Evolutionary conservation across 2,113 vertebrate species (phyloP), one percentile per base, ranked within the genome.

Genomic region (Planiliza haematocheilus): DNA sequence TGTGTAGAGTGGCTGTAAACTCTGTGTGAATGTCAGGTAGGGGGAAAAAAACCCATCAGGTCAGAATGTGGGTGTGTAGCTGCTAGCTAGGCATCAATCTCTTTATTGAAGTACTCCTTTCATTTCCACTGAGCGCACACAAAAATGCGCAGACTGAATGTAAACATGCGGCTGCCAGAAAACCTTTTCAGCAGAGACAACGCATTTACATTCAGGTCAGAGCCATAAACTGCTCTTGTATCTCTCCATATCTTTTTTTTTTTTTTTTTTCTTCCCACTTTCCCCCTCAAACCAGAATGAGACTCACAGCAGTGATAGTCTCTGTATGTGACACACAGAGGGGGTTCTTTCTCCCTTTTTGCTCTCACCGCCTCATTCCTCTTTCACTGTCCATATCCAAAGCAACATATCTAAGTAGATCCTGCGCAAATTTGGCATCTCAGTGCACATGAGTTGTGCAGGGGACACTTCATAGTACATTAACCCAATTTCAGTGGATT

Each of bases 381-480:
- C 61, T 78, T 21, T 65, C 70, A 24, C 43, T 64, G 43, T 57
- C 51, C 57, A 76, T 66, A 67, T 70, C 58, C 58, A 57, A 58
- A 85, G 70, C 79, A 81, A 57, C 45, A 37, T 84, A 62, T 66
- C 64, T 46, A 75, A 71, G 77, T 45, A 65, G 50, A 81, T 75
- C 34, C 39, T 43, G 42, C 14, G 39, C 63, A 74, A 52, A 69
- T 79, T 56, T 85, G 77, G 70, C 69, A 62, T 80, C 71, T 88
- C 82, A 63, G 48, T 70, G 68, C 82, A 79, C 77, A 74, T 68
- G 83, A 81, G 45, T 68, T 70, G 69, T 43, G 58, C 79, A 67
- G 41, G 21, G 59, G 65, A 83, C 42, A 84, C 77, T 77, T 87
- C 82, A 75, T 51, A 79, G 77, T 64, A 87, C 83, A 90, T 88